These are phyloP conservation scores for Drosophila malerkotliana DNA, from an alignment of 1,140 invertebrate genomes.

Conservation along the genomic window DNA sequence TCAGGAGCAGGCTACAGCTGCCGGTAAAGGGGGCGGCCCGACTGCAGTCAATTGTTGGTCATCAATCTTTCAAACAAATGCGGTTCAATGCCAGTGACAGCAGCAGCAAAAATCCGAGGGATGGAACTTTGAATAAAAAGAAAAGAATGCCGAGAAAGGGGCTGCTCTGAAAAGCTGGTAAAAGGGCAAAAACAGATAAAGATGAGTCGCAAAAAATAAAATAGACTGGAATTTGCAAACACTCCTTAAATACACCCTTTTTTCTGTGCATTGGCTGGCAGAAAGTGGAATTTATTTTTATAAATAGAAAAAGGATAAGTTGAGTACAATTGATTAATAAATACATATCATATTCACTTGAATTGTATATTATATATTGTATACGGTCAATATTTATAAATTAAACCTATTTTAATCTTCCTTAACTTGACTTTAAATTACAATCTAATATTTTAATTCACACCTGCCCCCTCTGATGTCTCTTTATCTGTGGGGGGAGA, in stretches of 20 bases:
- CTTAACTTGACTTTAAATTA: no score
- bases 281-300: not conserved
- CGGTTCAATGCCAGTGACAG: constrained; percentile 77
- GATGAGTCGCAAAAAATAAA: not conserved
- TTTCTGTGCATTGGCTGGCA: not conserved
- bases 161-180: constrained; percentile 12
- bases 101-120: constrained; percentile 9
- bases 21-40: constrained; percentile 13
- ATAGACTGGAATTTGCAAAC: not conserved
- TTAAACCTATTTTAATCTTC: no score
- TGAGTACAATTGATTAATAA: no score
- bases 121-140: constrained; percentile 14
- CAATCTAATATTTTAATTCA: not conserved
- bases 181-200: constrained; percentile 22
- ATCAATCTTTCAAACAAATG: constrained; percentile 77
- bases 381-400: no score
- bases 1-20: constrained; percentile 32
- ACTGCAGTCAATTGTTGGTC: constrained; percentile 70
- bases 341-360: no score
- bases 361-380: no score
- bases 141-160: constrained; percentile 1
- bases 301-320: not conserved
- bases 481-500: no score
- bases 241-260: not conserved
- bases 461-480: no score